Evolutionary conservation across 2,888 invertebrate genomes (phyloP).

Genomic region (Adela reaumurella): DNA sequence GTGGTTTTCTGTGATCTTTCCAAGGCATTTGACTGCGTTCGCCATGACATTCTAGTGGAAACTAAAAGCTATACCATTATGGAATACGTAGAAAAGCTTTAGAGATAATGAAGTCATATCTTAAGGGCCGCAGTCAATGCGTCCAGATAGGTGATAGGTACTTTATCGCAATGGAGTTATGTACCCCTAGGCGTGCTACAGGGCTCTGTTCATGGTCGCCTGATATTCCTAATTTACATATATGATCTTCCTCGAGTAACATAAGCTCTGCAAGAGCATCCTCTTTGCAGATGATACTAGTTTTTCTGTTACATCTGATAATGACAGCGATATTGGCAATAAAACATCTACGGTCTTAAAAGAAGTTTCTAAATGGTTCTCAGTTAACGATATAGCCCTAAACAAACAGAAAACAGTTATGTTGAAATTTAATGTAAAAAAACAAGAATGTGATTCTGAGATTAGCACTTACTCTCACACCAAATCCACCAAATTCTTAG

Average conservation of each 20-base stretch:
- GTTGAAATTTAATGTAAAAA: too few species aligned
- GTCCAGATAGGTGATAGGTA: background rate
- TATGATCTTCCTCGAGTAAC: background rate
- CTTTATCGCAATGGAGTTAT: background rate
- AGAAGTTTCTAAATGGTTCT: too few species aligned
- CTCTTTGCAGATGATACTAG: background rate
- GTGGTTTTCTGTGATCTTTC: background rate
- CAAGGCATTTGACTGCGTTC: background rate
- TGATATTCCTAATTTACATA: background rate
- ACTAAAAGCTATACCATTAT: background rate
- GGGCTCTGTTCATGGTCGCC: background rate
- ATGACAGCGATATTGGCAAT: too few species aligned
- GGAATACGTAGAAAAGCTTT: background rate
- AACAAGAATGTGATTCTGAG: too few species aligned
- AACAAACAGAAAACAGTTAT: too few species aligned
- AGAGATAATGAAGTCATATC: background rate
- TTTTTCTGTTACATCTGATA: background rate
- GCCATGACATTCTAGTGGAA: background rate
- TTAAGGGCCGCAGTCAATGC: background rate
- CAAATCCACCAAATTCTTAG: too few species aligned
- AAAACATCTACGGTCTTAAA: too few species aligned
- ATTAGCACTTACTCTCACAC: too few species aligned
- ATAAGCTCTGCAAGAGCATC: background rate
- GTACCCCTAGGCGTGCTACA: background rate
- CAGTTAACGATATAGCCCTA: too few species aligned